Base-by-base conservation (phyloP, 2,113 vertebrate genomes). In the Notothenia coriiceps region DNA sequence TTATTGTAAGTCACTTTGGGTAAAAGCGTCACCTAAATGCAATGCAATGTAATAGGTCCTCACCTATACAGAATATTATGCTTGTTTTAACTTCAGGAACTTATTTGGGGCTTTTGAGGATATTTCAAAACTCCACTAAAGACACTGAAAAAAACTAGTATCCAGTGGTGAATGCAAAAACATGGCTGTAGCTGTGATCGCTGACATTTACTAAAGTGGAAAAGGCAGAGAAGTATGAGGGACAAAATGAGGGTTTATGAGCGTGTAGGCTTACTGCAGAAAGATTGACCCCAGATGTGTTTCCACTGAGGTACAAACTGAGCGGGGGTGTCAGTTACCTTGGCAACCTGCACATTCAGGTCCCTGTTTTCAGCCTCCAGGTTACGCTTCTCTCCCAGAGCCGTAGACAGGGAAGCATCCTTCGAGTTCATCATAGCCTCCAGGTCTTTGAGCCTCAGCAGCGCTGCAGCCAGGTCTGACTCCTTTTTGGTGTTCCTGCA, bases 341-440 rank as follows among this genome's bases (percentile, higher is more conserved):
- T 98, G 86, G 95, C 93, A 74, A 97, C 86, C 80, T 98, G 97
- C 0, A 91, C 91, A 77, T 95, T 95, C 44, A 97, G 94, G 13
- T 98, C 97, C 5, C 97, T 85, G 73, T 97, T 91, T 84, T 98
- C 97, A 0, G 55, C 57, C 44, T 98, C 97, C 46, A 98, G 86
- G 1, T 92, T 97, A 8, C 97, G 94, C 88, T 98, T 98, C 94
- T 98, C 97, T 0, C 96, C 93, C 70, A 98, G 91, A 29, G 97
- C 96, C 0, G 97, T 98, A 70, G 95, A 95, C 85, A 98, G 89
- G 0, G 97, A 95, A 0, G 97, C 97, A 6, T 98, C 97, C 89
- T 98, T 98, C 18, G 96, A 97, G 86, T 98, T 98, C 3, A 98
- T 95, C 79, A 98, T 84, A 35, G 97, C 97, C 82, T 98, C 97